These are phyloP conservation scores for Astropecten irregularis DNA, from an alignment of 53 echinoderm and acorn worm species.

Conservation along the genomic window DNA sequence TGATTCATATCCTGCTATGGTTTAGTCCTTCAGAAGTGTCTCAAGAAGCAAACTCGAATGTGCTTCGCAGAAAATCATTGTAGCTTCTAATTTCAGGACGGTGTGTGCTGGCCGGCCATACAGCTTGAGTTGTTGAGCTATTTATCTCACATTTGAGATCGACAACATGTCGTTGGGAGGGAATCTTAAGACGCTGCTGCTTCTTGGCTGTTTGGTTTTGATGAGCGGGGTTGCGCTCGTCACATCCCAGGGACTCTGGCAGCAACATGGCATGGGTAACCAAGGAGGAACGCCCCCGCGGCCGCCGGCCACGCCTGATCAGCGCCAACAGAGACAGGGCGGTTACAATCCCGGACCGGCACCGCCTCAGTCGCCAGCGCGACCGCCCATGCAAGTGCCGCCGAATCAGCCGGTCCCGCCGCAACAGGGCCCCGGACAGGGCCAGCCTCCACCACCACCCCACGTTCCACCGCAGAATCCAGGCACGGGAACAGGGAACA, in stretches of 20 bases:
- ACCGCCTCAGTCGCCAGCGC: not conserved
- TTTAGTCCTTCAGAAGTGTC: not conserved
- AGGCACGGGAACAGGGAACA: no score
- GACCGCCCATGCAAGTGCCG: not conserved
- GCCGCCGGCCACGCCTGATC: not conserved
- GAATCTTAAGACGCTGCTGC: not conserved
- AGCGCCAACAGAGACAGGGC: no score
- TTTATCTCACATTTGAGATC: not conserved
- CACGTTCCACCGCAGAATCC: not conserved
- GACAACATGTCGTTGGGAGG: not conserved
- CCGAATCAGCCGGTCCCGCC: not conserved
- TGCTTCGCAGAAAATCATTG: no score
- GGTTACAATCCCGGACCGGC: not conserved
- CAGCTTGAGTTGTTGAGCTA: no score
- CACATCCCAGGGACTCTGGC: not conserved
- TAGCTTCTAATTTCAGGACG: no score
- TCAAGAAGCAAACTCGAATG: no score
- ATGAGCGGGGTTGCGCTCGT: not conserved
- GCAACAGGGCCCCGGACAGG: not conserved
- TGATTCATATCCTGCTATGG: slow-evolving; percentile 16
- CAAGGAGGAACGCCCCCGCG: not conserved
- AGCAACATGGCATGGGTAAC: not conserved
- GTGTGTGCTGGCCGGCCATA: no score
- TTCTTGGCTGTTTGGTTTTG: not conserved
- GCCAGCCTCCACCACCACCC: not conserved